Evolutionary conservation across 2,888 invertebrate genomes (phyloP), one percentile per base, ranked within the genome.

Genomic region (Pelosia muscerda): DNA sequence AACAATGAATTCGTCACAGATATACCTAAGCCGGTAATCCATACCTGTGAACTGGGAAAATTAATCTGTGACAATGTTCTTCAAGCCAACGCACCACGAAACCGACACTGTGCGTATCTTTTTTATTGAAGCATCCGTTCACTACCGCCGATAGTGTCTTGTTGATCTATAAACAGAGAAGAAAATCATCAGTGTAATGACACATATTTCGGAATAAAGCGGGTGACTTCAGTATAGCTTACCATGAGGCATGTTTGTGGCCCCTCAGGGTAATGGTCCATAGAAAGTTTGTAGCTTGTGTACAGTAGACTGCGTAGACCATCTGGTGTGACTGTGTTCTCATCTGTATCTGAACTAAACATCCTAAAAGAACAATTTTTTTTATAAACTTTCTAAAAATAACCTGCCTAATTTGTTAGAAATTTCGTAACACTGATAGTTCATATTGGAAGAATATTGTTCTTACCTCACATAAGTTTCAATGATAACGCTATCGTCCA

Each of bases 81-180:
- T 96, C 96, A 28, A 98, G 95, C 98, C 98, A 98, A 86, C 98
- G 97, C 64, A 96, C 96, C 69, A 98, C 96, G 86, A 96, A 98
- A 70, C 97, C 97, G 26, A 96, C 94, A 63, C 97, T 97, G 77
- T 98, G 95, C 61, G 95, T 95, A 71, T 96, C 96, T 88, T 97
- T 97, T 34, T 96, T 96, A 88, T 98, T 97, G 92, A 98, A 98
- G 86, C 98, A 98, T 23, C 98, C 97, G 79, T 96, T 96, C 63
- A 97, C 96, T 49, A 98, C 97, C 2, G 97, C 96, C 61, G 96
- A 93, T 63, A 98, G 91, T 1, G 97, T 97, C 78, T 96, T 96
- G 85, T 97, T 96, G 73, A 97, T 96, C 90, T 70, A 49, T 22
- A 59, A 10, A 53, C 2, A 23, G 13, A 28, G 28, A 57, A 31